These are phyloP conservation scores for Tigriopus japonicus DNA, from an alignment of 1,140 invertebrate genomes.

Conservation along the genomic window DNA sequence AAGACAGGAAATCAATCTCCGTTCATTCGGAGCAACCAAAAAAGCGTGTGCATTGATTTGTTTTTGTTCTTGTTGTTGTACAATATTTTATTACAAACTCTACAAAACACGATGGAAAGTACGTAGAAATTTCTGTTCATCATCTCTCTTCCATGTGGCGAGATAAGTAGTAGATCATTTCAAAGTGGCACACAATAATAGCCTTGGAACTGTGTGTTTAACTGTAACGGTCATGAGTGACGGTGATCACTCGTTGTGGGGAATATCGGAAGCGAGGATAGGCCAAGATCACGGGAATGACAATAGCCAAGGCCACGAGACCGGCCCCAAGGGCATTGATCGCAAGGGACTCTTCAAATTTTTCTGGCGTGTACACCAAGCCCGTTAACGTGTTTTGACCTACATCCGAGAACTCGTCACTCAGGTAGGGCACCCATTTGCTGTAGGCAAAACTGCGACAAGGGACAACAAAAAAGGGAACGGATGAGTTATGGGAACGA, in stretches of 20 bases:
- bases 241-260: conserved; percentile 28
- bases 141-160: neutral
- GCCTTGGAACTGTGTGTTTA: conserved; percentile 9
- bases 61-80: too few relatives aligned
- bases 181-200: neutral
- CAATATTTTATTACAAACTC: too few relatives aligned
- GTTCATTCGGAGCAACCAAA: too few relatives aligned
- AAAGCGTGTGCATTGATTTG: too few relatives aligned
- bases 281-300: conserved; percentile 29
- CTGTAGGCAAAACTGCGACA: conserved; percentile 14
- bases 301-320: conserved; percentile 25
- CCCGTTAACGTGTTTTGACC: conserved; percentile 16
- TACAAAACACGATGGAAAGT: conserved; percentile 9
- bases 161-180: too few relatives aligned
- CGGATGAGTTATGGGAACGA: neutral
- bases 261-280: conserved; percentile 28
- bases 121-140: neutral
- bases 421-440: conserved; percentile 4
- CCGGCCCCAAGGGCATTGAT: conserved; percentile 28
- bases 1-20: too few relatives aligned
- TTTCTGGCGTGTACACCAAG: conserved; percentile 19
- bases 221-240: conserved; percentile 26
- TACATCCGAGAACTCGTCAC: too few relatives aligned
- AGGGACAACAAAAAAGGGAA: conserved; percentile 11
- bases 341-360: conserved; percentile 25